Evolutionary conservation across 2,888 invertebrate genomes (phyloP).

Genomic region (Lathronympha strigana): DNA sequence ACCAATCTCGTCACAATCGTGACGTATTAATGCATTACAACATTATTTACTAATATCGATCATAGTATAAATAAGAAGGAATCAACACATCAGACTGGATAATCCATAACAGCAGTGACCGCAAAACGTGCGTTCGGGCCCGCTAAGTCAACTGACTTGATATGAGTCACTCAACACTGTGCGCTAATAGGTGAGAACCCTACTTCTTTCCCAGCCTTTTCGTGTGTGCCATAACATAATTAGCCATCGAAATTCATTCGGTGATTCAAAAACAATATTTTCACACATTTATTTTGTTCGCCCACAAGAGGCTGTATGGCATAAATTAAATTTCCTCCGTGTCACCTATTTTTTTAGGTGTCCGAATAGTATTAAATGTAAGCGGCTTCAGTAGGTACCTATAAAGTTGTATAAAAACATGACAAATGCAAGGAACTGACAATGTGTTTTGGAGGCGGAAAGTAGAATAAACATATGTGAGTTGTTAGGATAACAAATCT

Average conservation of each 20-base stretch:
- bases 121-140: conserved; percentile 59
- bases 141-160: conserved; percentile 48
- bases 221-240: conserved; percentile 31
- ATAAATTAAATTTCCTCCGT: conserved; percentile 17
- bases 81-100: conserved; percentile 55
- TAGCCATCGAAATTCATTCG: conserved; percentile 14
- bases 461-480: too few relatives aligned
- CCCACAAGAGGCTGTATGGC: conserved; percentile 3
- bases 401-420: not conserved
- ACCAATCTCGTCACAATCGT: conserved; percentile 13
- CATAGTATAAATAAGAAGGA: conserved; percentile 60
- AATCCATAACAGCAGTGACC: conserved; percentile 55
- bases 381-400: not conserved
- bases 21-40: conserved; percentile 45
- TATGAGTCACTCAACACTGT: conserved; percentile 48
- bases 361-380: not conserved
- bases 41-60: conserved; percentile 60
- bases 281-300: conserved; percentile 26
- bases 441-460: not conserved
- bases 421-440: too few relatives aligned
- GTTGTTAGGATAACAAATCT: too few relatives aligned
- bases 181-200: conserved; percentile 41
- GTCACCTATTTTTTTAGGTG: not conserved
- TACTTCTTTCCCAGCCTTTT: conserved; percentile 28
- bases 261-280: conserved; percentile 16